Base-by-base conservation (phyloP, 2,113 vertebrate species). In the Saccopteryx leptura region DNA sequence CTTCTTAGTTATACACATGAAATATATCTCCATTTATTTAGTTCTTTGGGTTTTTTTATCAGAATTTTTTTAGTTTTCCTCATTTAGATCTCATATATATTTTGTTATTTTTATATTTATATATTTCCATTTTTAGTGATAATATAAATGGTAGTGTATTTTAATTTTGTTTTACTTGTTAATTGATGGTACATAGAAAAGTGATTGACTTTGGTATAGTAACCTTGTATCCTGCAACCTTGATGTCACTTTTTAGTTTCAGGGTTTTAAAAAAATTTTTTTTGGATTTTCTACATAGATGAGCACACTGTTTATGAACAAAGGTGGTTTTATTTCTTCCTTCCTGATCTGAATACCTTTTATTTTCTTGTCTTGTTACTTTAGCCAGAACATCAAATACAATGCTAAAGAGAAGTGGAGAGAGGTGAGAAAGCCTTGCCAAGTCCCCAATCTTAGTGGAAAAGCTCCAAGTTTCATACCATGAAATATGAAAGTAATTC, bases 141-240 rank as follows among this genome's bases (percentile, higher is more conserved):
- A 93, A 88, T 48, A 3, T 74, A 66, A 82, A 66, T 79, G 15
- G 24, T 5, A 65, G 65, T 72, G 14, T 74, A 9, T 56, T 88
- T 94, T 94, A 75, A 88, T 88, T 81, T 93, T 26, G 56, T 93
- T 92, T 39, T 7, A 65, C 4, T 56, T 88, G 15, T 82, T 75
- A 7, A 28, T 48, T 82, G 48, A 21, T 78, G 50, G 12, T 56
- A 31, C 46, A 92, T 84, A 84, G 9, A 61, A 65, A n/a, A n/a
- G 9, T 65, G 58, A 74, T 28, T 39, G n/a, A 23, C 58, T 75
- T 91, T 91, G 39, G n/a, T 31, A n/a, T 76, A 63, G 61, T 82
- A 82, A 19, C 21, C 28, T 52, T 91, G 1, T 91, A 52, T 72
- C 7, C 60, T 84, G n/a, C 23, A 83, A 83, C 68, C 11, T 92